Percentiles rank a stretch among this genome's conserved stretches.
phyloP scores from a whole-genome alignment of 2,113 vertebrate genomes.

The Silurus asotus region DNA sequence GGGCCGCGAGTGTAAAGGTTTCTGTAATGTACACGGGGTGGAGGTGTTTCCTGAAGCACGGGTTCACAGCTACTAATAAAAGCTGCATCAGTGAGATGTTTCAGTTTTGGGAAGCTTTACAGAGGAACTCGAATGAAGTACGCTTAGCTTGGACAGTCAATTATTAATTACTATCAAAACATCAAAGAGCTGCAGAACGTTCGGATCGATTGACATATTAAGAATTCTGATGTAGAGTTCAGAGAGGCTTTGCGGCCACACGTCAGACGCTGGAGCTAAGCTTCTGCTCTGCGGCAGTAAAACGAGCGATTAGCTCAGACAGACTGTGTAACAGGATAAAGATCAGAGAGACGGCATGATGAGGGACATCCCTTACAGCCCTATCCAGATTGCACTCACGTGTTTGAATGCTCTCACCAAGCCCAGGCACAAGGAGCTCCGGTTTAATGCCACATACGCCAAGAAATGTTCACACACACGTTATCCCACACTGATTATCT shows the following conservation, averaged over 20 bases:
- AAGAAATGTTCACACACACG: background rate
- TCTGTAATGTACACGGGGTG: constrained; percentile 50
- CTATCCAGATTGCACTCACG: constrained; percentile 2
- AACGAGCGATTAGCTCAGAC: background rate
- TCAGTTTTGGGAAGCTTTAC: background rate
- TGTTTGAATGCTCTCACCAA: background rate
- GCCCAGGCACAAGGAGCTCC: background rate
- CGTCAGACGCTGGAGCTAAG: background rate
- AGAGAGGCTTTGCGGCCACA: background rate
- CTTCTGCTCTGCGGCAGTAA: background rate
- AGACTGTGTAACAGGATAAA: constrained; percentile 27
- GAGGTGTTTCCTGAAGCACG: constrained; percentile 55
- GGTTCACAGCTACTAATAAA: constrained; percentile 23
- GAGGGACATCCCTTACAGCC: constrained; percentile 23
- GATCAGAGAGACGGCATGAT: background rate
- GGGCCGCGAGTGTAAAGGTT: constrained; percentile 55
- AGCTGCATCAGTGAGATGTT: constrained; percentile 3
- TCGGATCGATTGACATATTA: background rate
- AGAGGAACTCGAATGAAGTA: background rate
- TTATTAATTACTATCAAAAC: background rate
- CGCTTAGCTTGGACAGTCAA: background rate
- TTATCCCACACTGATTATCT: too few relatives aligned
- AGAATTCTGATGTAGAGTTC: too few relatives aligned
- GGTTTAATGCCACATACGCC: background rate
- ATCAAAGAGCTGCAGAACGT: background rate